These are phyloP conservation scores for Aquatica leii DNA, from an alignment of 2,888 invertebrate species.

Conservation along the genomic window DNA sequence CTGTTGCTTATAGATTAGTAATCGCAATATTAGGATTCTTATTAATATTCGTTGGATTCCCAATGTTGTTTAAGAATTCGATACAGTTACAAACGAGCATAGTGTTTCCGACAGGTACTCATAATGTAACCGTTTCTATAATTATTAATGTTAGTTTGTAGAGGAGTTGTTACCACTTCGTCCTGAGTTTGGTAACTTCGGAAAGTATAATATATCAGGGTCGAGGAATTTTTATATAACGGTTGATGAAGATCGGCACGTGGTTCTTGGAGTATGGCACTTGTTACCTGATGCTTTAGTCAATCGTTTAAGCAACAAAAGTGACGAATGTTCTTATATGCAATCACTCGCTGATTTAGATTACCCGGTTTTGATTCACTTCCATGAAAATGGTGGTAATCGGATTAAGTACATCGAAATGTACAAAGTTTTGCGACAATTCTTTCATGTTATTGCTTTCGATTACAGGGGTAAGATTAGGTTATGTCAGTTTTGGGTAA, in stretches of 20 bases:
- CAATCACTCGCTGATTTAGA: conserved; percentile 62
- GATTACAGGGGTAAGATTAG: conserved; percentile 56
- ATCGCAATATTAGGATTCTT: not conserved
- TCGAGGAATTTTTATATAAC: conserved; percentile 74
- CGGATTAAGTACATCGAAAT: conserved; percentile 65
- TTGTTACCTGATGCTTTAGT: conserved; percentile 74
- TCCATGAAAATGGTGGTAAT: conserved; percentile 58
- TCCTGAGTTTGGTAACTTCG: conserved; percentile 39
- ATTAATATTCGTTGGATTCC: conserved; percentile 70
- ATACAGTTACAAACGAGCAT: conserved; percentile 71
- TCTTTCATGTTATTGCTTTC: conserved; percentile 56
- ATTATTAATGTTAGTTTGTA: conserved; percentile 28
- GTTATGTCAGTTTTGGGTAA: not conserved
- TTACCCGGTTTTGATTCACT: conserved; percentile 54
- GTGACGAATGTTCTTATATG: conserved; percentile 63
- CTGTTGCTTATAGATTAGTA: not conserved
- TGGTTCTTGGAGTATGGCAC: conserved; percentile 76
- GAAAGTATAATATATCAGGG: conserved; percentile 64
- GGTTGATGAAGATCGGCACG: conserved; percentile 55
- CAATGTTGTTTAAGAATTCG: conserved; percentile 75
- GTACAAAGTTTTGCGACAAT: conserved; percentile 74
- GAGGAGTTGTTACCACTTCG: conserved; percentile 44
- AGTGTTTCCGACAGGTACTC: conserved; percentile 76
- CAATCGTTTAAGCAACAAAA: conserved; percentile 59
- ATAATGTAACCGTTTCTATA: not conserved